Evolutionary conservation across 2,113 vertebrate genomes (phyloP), one percentile per base, ranked within the genome.

Genomic region (Trogon melanurus): DNA sequence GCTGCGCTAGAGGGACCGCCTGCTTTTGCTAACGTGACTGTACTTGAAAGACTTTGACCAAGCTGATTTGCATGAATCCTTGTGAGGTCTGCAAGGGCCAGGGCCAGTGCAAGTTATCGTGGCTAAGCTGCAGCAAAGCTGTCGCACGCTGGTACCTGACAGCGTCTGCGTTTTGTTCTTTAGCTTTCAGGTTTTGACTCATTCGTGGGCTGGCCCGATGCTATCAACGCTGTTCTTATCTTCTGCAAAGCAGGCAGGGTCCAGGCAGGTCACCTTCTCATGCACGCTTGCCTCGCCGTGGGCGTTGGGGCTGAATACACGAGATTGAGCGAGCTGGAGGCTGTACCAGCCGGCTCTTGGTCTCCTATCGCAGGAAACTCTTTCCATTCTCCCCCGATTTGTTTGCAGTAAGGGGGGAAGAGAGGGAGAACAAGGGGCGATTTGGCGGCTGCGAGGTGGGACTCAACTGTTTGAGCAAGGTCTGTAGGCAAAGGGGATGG

Each of bases 101-200:
- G 2, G 41, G 57, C 70, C 50, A 4, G 26, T 6, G 9, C 45
- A 1, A 6, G 16, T 8, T 23, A 0, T 2, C 8, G 0, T 26
- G 38, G 17, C 73, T 48, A 8, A 45, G 79, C 79, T 47, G 72
- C 72, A 19, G 62, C 51, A 19, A 38, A 26, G 50, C 85, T 72
- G 44, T 20, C 11, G 34, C 10, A 3, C 0, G 3, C 60, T 18
- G 36, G 53, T 75, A 32, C 88, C 91, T 50, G 71, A 13, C 38
- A 6, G 38, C 3, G 13, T 6, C 82, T 79, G 74, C 66, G 82
- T 41, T 85, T 34, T 79, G 38, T 61, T 69, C 74, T 16, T 14
- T 32, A 32, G 17, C 86, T 74, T 47, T 57, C 66, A 19, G 64
- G 48, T 38, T 79, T 64, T 54, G 83, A 78, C 29, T 78, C 88